Base-by-base conservation (phyloP, 2,113 vertebrate species). In the Mus spicilegus region DNA sequence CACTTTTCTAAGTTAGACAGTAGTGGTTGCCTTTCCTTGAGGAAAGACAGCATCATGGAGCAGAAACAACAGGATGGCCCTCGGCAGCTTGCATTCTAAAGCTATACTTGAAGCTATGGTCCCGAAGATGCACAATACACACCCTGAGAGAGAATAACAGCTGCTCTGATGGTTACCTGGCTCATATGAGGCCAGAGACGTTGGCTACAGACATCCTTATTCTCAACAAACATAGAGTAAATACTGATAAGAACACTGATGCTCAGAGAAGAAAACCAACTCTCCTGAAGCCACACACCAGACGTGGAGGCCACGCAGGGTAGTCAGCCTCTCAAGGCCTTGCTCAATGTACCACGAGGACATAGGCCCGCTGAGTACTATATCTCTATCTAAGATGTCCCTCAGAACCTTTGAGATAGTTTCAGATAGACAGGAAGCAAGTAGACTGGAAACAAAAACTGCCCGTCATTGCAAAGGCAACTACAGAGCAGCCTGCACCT, bases 1-100 rank as follows among this genome's bases (percentile, higher is more conserved):
- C 33, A 84, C 56, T 95, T 95, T 70, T 88, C 89, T 87, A 91
- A 92, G 90, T 76, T 26, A 90, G 42, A 90, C 46, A 12, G 14
- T 65, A 7, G 72, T 33, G 9, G 46, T 58, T 86, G 73, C 91
- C 51, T 90, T 94, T 90, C 73, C 89, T 69, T 95, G 54, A 89
- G 19, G 46, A 87, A 96, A 93, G 30, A 85, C 36, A 73, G 39
- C 5, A 26, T 30, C 22, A 30, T 20, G 39, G 84, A 95, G 8
- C 70, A 78, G 49, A 93, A 92, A 88, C 51, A 82, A 42, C 72
- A 86, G 4, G 33, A 89, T 69, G 42, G 61, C 26, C 42, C 36
- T 93, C 76, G 89, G 61, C 73, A 39, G 30, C 26, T 93, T 87
- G 73, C 12, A 56, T 58, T 82, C 77, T 87, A 70, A 94, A 80